Conservation (phyloP, 2,888 invertebrate genomes). For the Melinaea marsaeus region DNA sequence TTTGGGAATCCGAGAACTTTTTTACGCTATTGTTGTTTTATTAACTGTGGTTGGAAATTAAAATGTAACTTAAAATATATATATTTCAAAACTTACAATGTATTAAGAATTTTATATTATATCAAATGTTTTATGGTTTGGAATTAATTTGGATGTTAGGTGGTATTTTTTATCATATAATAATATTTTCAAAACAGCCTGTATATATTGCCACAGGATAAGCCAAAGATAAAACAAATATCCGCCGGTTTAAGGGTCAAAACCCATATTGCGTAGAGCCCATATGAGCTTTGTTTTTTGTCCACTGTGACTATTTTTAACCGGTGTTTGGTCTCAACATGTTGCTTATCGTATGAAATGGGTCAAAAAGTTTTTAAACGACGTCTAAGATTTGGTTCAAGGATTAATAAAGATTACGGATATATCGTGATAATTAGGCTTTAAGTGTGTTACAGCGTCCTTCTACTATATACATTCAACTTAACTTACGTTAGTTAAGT, state of each 20-base stretch:
- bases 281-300: slow-evolving; percentile 71
- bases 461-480: too few relatives aligned
- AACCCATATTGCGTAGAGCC: slow-evolving; percentile 74
- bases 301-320: slow-evolving; percentile 67
- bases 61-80: neutral
- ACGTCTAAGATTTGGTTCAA: neutral
- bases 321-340: slow-evolving; percentile 48
- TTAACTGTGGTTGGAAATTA: slow-evolving; percentile 5
- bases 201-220: slow-evolving; percentile 60
- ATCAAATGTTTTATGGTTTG: neutral
- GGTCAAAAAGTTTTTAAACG: slow-evolving; percentile 19
- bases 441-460: too few relatives aligned
- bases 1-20: slow-evolving; percentile 22
- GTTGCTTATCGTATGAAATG: slow-evolving; percentile 19
- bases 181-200: slow-evolving; percentile 35
- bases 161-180: neutral
- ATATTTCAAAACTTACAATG: neutral
- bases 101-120: neutral
- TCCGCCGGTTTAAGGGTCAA: slow-evolving; percentile 72
- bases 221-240: slow-evolving; percentile 70
- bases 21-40: slow-evolving; percentile 11
- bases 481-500: too few relatives aligned
- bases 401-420: neutral
- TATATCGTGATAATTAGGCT: neutral
- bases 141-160: too few relatives aligned